phyloP scores from a whole-genome alignment of 1,140 invertebrate genomes.

The Adelges cooleyi region DNA sequence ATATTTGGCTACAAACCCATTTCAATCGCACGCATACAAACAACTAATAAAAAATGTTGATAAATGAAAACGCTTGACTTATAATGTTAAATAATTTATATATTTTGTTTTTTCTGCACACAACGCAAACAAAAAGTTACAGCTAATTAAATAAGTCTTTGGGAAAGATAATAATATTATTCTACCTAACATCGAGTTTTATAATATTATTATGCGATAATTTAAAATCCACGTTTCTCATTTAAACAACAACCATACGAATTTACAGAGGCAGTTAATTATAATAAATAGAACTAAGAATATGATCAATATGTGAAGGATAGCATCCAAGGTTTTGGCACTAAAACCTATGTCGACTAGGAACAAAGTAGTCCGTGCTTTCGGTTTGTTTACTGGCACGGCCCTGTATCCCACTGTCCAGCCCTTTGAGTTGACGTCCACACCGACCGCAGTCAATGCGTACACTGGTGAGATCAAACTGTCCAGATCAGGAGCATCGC shows the following conservation, averaged over 20 bases:
- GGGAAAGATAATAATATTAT: too few species aligned
- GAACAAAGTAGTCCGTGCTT: neutral
- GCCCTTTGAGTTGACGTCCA: neutral
- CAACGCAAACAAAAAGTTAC: too few species aligned
- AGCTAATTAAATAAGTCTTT: too few species aligned
- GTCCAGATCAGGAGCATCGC: neutral
- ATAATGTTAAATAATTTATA: too few species aligned
- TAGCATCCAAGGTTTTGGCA: neutral
- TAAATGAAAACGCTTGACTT: too few species aligned
- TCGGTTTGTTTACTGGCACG: neutral
- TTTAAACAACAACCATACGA: constrained; percentile 7
- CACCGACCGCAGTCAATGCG: neutral
- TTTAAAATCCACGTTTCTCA: neutral
- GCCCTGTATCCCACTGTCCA: constrained; percentile 14
- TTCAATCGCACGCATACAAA: too few species aligned
- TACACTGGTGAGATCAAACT: constrained; percentile 1
- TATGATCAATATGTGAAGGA: constrained; percentile 11
- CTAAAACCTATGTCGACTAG: neutral
- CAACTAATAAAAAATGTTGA: too few species aligned
- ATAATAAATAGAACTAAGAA: constrained; percentile 10
- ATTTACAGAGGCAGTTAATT: constrained; percentile 14
- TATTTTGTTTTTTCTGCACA: too few species aligned
- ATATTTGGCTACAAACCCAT: too few species aligned
- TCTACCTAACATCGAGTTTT: too few species aligned
- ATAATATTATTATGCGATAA: too few species aligned